Base-by-base conservation (phyloP, 2,888 invertebrate species). In the Cheilosia vulpina region DNA sequence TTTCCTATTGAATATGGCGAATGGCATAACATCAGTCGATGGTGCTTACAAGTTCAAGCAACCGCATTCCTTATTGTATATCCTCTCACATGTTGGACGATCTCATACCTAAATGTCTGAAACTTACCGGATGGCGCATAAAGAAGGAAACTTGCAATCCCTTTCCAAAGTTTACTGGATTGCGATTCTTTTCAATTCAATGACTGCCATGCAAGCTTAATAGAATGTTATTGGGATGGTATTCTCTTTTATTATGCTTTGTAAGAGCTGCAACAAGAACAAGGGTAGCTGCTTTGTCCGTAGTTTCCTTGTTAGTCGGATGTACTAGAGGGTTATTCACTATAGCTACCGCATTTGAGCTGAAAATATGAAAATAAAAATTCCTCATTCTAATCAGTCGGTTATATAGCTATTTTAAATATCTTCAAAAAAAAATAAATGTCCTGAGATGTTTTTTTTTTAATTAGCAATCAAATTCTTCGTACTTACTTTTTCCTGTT, bases 131-230 rank as follows among this genome's bases (percentile, higher is more conserved):
- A 21, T 24, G 24, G 17, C 2, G n/a, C 9, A 47, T 17, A 47
- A 47, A 47, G 17, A 47, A 17, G 7, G 17, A 47, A 17, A 19
- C 43, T 43, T 38, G 38, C 38, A 38, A 38, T 13, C 38, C 15
- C 55, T 55, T 13, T 69, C 31, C 11, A 68, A 11, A 17, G 19
- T 31, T 55, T 17, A 24, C 38, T 60, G 50, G 45, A 47, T 47
- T 45, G n/a, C n/a, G 6, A 7, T n/a, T n/a, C 45, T 17, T 19
- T 38, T 13, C 17, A 17, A 45, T n/a, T 45, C 17, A 47, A 9
- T 17, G 45, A 47, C 9, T 47, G 5, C n/a, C n/a, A n/a, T 17
- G 45, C 17, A 45, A 45, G 45, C 17, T n/a, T 5, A 45, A 45
- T 17, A 1, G 7, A 17, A 45, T 45, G 2, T 17, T 45, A 45